A percentile compares a stretch with the other conserved stretches of the same genome.
These are phyloP conservation scores for Phymorhynchus buccinoides DNA, from an alignment of 1,140 invertebrate genomes.

Conservation along the genomic window DNA sequence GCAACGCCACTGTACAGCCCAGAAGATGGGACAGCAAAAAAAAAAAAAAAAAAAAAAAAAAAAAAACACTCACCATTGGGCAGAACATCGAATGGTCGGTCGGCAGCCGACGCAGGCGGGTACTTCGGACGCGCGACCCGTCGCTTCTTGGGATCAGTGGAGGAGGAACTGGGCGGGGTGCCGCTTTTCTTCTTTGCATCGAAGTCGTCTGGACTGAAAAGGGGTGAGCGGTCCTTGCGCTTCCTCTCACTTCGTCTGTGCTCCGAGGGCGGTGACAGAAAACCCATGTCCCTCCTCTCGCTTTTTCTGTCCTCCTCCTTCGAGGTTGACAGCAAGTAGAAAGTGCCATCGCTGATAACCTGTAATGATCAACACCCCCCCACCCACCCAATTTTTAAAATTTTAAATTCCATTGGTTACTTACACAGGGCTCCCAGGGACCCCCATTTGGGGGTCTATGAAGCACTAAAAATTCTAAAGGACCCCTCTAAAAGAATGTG, in stretches of 20 bases:
- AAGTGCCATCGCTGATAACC: not conserved
- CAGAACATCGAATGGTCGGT: slow-evolving; percentile 47
- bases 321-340: no score
- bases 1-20: no score
- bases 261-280: not conserved
- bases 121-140: slow-evolving; percentile 27
- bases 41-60: no score
- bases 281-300: no score
- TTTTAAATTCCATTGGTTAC: no score
- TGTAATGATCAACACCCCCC: not conserved
- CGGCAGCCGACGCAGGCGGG: slow-evolving; percentile 40
- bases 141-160: slow-evolving; percentile 26
- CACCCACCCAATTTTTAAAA: not conserved
- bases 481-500: no score
- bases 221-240: not conserved
- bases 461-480: no score
- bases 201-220: slow-evolving; percentile 35
- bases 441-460: no score
- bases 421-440: no score
- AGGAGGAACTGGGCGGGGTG: not conserved
- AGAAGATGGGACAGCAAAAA: no score
- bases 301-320: no score
- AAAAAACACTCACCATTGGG: slow-evolving; percentile 46
- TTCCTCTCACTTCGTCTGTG: slow-evolving; percentile 32
- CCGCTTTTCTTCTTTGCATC: not conserved